Conservation (phyloP, 1,140 invertebrate genomes). For the Microvelia longipes region DNA sequence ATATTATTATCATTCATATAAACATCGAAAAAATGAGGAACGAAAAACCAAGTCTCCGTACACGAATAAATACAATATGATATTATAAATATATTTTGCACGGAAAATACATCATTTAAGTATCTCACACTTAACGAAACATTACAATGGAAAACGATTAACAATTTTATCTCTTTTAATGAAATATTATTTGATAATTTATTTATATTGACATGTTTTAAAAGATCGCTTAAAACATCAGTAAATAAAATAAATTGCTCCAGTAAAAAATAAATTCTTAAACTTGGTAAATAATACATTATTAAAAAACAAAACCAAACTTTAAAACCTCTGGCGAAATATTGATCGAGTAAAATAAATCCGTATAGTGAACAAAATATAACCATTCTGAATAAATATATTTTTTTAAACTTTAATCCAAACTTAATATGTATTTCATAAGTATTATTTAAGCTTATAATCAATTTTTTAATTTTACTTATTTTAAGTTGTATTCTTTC, state of each 20-base stretch:
- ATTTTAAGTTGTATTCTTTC: too few relatives aligned
- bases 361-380: too few relatives aligned
- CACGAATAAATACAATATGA: background rate
- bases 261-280: too few relatives aligned
- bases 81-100: background rate
- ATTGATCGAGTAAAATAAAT: too few relatives aligned
- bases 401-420: too few relatives aligned
- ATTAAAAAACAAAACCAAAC: too few relatives aligned
- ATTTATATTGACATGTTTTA: background rate
- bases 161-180: background rate
- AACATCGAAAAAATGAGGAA: background rate
- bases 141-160: background rate
- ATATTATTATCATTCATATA: background rate
- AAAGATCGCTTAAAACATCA: background rate
- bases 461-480: too few relatives aligned
- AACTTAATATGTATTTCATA: too few relatives aligned
- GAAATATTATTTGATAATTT: background rate
- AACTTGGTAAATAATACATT: too few relatives aligned
- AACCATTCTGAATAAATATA: too few relatives aligned
- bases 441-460: too few relatives aligned
- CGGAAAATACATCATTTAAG: background rate
- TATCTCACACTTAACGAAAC: background rate
- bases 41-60: background rate
- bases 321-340: too few relatives aligned
- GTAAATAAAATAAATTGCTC: background rate